These are phyloP conservation scores for Deroplatys truncata DNA, from an alignment of 2,888 invertebrate species.

Conservation along the genomic window DNA sequence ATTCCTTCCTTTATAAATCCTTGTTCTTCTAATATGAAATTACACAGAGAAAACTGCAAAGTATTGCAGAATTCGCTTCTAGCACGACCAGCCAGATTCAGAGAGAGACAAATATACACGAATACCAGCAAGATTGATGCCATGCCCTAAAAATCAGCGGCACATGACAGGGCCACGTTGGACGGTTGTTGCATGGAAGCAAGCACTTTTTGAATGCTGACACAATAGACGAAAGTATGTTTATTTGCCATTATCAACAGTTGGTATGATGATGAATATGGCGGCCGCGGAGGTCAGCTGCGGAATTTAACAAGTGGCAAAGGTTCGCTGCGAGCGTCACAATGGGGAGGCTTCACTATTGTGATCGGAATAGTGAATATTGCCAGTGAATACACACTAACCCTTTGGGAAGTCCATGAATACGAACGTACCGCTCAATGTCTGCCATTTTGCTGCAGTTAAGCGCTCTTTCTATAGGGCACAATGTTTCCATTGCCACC, in stretches of 20 bases:
- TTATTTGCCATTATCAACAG: neutral
- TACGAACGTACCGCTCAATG: neutral
- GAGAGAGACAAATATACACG: no score
- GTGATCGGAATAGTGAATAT: neutral
- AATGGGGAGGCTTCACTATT: neutral
- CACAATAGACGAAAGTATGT: neutral
- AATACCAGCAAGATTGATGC: neutral
- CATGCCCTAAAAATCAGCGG: neutral
- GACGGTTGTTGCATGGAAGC: neutral
- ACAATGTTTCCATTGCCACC: neutral
- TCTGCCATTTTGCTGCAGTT: neutral
- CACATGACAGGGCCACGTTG: neutral
- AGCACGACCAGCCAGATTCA: no score
- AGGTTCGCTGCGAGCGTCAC: neutral
- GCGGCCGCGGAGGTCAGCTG: neutral
- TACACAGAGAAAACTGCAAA: no score
- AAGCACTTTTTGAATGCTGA: neutral
- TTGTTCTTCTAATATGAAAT: no score
- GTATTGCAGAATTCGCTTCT: no score
- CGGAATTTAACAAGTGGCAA: neutral
- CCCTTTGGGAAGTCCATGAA: neutral
- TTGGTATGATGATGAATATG: neutral
- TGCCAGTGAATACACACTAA: neutral
- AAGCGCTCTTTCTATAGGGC: neutral
- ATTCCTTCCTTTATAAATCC: no score